These are phyloP conservation scores for Stichodactyla mertensii DNA, from an alignment of 64 coral and sea anemone species.

Conservation along the genomic window DNA sequence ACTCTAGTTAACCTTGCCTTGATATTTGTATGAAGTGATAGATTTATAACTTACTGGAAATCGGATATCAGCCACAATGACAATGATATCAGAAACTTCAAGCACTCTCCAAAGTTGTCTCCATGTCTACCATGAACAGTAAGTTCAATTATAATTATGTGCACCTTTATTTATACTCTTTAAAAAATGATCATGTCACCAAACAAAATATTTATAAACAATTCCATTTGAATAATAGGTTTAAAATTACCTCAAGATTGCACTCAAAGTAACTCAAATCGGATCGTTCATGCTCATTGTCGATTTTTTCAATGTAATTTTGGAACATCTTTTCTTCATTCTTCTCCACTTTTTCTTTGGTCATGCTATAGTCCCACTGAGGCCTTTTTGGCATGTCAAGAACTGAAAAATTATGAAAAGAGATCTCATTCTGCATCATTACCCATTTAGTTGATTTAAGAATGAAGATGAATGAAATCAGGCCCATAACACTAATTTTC, in stretches of 20 bases:
- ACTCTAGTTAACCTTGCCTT: no score
- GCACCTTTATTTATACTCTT: no score
- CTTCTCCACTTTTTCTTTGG: constrained; percentile 74
- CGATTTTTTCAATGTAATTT: constrained; percentile 72
- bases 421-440: no score
- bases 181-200: no score
- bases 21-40: no score
- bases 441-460: no score
- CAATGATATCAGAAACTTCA: constrained; percentile 90
- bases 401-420: constrained; percentile 24
- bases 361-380: constrained; percentile 77
- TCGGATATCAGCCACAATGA: constrained; percentile 84
- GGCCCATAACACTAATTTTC: no score
- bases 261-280: constrained; percentile 89
- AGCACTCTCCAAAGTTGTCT: constrained; percentile 96
- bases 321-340: constrained; percentile 70
- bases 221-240: not conserved
- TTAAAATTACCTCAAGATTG: constrained; percentile 67
- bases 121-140: constrained; percentile 71
- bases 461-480: no score
- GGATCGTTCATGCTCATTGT: constrained; percentile 47
- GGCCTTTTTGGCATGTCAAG: constrained; percentile 82
- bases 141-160: not conserved
- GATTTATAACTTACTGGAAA: constrained; percentile 44
- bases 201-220: no score